phyloP scores from a whole-genome alignment of 1,140 invertebrate species.

The Micrasema minimum region DNA sequence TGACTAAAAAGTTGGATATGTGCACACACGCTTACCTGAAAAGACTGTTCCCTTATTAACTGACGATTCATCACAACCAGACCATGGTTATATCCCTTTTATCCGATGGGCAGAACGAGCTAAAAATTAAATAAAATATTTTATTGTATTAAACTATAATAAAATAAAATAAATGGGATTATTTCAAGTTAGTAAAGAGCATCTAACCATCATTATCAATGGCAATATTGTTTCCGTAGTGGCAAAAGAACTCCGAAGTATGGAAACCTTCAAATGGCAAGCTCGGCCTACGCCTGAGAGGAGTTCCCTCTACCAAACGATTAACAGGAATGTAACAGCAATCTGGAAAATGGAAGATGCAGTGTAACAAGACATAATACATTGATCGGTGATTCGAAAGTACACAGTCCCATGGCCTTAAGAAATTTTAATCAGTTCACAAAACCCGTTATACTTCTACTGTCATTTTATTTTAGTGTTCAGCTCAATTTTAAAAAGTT shows the following conservation, averaged over 20 bases:
- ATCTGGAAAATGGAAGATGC: too few relatives aligned
- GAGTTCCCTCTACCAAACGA: conserved; percentile 12
- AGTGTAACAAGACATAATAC: too few relatives aligned
- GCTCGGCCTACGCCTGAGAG: background rate
- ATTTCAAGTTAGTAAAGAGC: background rate
- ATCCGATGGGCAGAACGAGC: conserved; percentile 32
- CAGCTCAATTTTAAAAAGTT: too few relatives aligned
- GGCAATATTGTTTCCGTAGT: conserved; percentile 5
- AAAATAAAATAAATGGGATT: background rate
- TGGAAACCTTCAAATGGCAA: conserved; percentile 13
- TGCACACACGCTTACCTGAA: conserved; percentile 45
- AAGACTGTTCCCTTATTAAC: conserved; percentile 40
- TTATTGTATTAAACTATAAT: background rate
- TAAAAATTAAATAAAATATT: conserved; percentile 12
- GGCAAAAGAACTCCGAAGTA: conserved; percentile 13
- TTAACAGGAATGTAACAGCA: conserved; percentile 9
- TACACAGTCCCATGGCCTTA: too few relatives aligned
- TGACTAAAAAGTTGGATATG: too few relatives aligned
- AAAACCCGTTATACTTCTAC: too few relatives aligned
- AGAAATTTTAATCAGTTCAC: too few relatives aligned
- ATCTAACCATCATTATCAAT: conserved; percentile 6
- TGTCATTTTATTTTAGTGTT: too few relatives aligned
- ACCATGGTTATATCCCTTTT: conserved; percentile 40
- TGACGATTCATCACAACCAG: conserved; percentile 42
- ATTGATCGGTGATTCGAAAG: too few relatives aligned